Evolutionary conservation across 2,113 vertebrate species (phyloP), one percentile per base, ranked within the genome.

Genomic region (Protobothrops mucrosquamatus): DNA sequence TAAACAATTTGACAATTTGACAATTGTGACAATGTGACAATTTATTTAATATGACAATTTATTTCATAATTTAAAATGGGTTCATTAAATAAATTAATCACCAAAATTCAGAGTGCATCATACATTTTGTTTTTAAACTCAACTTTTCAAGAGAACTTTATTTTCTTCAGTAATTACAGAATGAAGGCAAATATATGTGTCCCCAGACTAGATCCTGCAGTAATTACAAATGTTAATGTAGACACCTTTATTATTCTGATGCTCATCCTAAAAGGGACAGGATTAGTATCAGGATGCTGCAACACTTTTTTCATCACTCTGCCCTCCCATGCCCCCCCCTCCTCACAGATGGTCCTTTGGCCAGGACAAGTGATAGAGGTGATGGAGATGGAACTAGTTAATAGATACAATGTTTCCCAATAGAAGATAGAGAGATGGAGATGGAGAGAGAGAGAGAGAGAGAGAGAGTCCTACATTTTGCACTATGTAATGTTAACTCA

Each of bases 401-500:
- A 87, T 64, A 54, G 3, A 10, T 61, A 4, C 0, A 0, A 34
- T 15, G 14, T 91, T 43, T 55, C 3, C 3, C 93, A 89, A 39
- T 64, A 26, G 24, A 26, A 89, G 57, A 59, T 24, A 59, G 57
- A 24, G 22, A 57, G 56, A 57, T 22, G 22, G 56, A 57, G 59
- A 29, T 4, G 11, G 3, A 29, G 9, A 29, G 10, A 61, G 9
- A 11, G 10, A 1, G 24, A 61, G 3, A 61, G 10, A 64, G 3
- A 57, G 22, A 23, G 20, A 57, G 56, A 24, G 20, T 20, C 29
- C 88, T 69, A 51, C 0, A 52, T 48, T 81, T 51, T 59, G 93
- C 92, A 26, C 39, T 89, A 57, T 88, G 46, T 11, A 92, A 34
- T 88, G 48, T 91, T 43, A 89, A 57, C 57, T 92, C 54, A 90